Evolutionary conservation across 2,888 invertebrate genomes (phyloP).

Genomic region (Diaprepes abbreviatus): DNA sequence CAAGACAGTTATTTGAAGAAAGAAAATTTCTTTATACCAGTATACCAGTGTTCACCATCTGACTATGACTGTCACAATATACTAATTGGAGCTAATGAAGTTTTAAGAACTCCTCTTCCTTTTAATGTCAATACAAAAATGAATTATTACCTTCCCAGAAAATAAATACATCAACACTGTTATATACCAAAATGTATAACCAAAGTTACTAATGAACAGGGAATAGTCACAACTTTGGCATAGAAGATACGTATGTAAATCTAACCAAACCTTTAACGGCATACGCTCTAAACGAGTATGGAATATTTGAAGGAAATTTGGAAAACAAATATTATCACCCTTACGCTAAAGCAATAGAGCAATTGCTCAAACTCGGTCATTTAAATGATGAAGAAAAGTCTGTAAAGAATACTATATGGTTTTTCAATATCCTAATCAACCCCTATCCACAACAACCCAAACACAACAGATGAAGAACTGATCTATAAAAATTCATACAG

Average conservation of each 20-base stretch:
- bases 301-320: not conserved
- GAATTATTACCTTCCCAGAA: not conserved
- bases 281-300: not conserved
- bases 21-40: not conserved
- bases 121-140: not conserved
- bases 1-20: not conserved
- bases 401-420: constrained; percentile 42
- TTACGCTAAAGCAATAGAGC: not conserved
- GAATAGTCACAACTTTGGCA: constrained; percentile 11
- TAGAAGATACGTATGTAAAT: constrained; percentile 58
- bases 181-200: constrained; percentile 5
- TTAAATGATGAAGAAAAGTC: not conserved
- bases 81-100: not conserved
- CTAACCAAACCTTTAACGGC: constrained; percentile 30
- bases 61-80: not conserved
- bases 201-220: not conserved
- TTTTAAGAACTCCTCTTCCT: not conserved
- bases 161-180: not conserved
- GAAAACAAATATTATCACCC: too few species aligned
- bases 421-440: constrained; percentile 40
- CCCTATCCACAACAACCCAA: constrained; percentile 44
- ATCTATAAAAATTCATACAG: constrained; percentile 52
- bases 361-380: not conserved
- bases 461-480: constrained; percentile 46
- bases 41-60: not conserved